Conservation (phyloP, 2,113 vertebrate species). For the Sceloporus tristichus region DNA sequence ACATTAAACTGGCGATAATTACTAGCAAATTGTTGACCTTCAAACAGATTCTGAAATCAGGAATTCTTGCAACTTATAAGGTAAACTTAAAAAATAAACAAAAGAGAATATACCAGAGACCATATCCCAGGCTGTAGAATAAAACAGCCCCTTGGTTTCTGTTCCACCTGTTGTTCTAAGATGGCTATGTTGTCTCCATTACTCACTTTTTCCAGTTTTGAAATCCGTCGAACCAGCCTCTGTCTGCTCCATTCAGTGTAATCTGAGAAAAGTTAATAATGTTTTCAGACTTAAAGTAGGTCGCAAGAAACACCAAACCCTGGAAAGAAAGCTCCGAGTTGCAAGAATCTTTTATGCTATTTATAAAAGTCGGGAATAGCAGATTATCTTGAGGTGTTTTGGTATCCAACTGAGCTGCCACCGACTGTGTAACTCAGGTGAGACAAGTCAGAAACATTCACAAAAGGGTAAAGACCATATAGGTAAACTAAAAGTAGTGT, state of each 20-base stretch:
- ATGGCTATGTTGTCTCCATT: background rate
- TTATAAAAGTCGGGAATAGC: background rate
- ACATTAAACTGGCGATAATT: background rate
- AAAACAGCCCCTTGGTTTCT: slow-evolving; percentile 9
- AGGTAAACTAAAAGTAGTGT: too few species aligned
- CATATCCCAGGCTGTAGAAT: too few species aligned
- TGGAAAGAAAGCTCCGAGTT: background rate
- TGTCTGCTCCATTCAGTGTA: slow-evolving; percentile 91
- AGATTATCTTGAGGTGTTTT: too few species aligned
- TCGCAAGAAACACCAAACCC: background rate
- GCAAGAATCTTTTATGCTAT: background rate
- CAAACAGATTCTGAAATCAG: background rate
- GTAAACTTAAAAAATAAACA: too few species aligned
- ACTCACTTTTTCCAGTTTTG: slow-evolving; percentile 89
- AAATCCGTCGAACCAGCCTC: slow-evolving; percentile 84
- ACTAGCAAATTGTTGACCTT: background rate
- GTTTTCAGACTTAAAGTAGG: background rate
- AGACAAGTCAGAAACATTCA: too few species aligned
- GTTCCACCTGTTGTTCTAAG: background rate
- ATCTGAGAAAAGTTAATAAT: slow-evolving; percentile 67
- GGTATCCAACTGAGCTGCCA: background rate
- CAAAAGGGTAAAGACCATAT: too few species aligned
- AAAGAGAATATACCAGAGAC: too few species aligned
- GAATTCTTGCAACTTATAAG: background rate
- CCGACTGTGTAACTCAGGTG: background rate